A percentile compares a stretch with the other conserved stretches of the same genome.
These are phyloP conservation scores for Agapornis canus DNA, from an alignment of 2,797 vertebrate genomes.

Conservation along the genomic window DNA sequence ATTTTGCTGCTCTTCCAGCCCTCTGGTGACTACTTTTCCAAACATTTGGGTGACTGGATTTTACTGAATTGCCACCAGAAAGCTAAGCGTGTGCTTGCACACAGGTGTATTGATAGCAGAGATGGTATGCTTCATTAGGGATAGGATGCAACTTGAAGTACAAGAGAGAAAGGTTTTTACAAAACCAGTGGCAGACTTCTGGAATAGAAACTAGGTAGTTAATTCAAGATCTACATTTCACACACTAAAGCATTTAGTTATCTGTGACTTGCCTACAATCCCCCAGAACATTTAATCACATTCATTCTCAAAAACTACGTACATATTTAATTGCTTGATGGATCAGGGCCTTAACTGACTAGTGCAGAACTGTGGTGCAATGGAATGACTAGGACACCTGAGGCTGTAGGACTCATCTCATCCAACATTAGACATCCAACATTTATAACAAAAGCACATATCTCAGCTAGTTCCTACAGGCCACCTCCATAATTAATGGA, in stretches of 20 bases:
- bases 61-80: neutral
- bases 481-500: slow-evolving; percentile 54
- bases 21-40: neutral
- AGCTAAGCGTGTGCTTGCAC: neutral
- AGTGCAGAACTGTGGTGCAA: neutral
- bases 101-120: neutral
- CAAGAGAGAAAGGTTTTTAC: neutral
- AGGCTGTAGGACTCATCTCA: slow-evolving; percentile 54
- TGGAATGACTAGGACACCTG: slow-evolving; percentile 38
- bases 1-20: neutral
- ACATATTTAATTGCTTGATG: slow-evolving; percentile 62
- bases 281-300: slow-evolving; percentile 31
- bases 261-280: neutral
- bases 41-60: neutral
- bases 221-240: slow-evolving; percentile 13
- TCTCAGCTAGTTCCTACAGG: slow-evolving; percentile 39
- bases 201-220: slow-evolving; percentile 31
- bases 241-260: slow-evolving; percentile 1
- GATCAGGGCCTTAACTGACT: slow-evolving; percentile 28
- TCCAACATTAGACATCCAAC: slow-evolving; percentile 26
- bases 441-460: slow-evolving; percentile 52
- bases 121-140: neutral
- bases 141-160: neutral
- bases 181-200: neutral
- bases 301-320: slow-evolving; percentile 34